Evolutionary conservation across 2,888 invertebrate genomes (phyloP).

Genomic region (Blomia tropicalis): DNA sequence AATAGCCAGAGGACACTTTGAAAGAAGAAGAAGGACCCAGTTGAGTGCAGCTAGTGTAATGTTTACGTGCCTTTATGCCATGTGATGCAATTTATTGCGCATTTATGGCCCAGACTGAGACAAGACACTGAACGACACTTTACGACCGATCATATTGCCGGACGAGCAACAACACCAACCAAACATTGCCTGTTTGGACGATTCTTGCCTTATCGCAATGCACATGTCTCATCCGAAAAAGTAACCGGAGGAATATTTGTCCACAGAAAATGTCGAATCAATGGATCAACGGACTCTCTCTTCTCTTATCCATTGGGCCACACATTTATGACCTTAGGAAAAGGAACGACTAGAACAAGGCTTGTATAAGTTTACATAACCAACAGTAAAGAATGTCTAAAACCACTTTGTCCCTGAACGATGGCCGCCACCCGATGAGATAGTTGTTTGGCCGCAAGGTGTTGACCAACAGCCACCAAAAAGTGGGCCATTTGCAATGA

Average conservation of each 20-base stretch:
- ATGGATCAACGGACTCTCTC: no score
- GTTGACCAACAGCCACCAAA: no score
- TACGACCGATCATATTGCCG: slow-evolving; percentile 19
- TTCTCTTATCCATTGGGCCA: background rate
- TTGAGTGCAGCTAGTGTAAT: background rate
- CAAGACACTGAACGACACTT: no score
- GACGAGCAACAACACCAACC: background rate
- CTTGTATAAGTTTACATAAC: slow-evolving; percentile 10
- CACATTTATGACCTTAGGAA: background rate
- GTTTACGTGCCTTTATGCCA: no score
- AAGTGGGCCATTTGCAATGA: no score
- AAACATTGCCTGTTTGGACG: background rate
- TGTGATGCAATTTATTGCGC: slow-evolving; percentile 24
- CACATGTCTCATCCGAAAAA: no score
- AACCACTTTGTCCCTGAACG: no score
- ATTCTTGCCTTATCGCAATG: background rate
- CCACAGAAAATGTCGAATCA: no score
- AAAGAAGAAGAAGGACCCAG: background rate
- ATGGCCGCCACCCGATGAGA: no score
- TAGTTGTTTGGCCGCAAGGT: no score
- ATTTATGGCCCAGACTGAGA: slow-evolving; percentile 21
- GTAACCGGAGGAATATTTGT: no score
- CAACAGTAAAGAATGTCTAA: background rate
- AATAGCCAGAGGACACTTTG: slow-evolving; percentile 7
- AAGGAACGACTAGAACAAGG: background rate